These are phyloP conservation scores for Drosophila sturtevanti DNA, from an alignment of 1,140 invertebrate species.

Conservation along the genomic window DNA sequence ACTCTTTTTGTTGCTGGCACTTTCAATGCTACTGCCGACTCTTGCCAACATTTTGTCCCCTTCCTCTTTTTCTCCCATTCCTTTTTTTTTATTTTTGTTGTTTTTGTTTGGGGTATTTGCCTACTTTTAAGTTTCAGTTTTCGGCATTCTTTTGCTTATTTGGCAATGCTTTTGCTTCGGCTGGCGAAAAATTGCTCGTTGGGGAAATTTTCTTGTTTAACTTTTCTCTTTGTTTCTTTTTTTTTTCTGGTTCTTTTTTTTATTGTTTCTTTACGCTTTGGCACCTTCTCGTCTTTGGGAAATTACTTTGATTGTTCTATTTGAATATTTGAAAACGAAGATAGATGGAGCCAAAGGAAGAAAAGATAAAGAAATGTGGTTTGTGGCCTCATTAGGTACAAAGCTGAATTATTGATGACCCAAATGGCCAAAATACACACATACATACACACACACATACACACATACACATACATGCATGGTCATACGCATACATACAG, in stretches of 20 bases:
- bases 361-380: slow-evolving; percentile 17
- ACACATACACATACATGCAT: background rate
- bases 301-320: slow-evolving; percentile 57
- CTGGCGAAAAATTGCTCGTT: slow-evolving; percentile 63
- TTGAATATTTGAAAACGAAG: slow-evolving; percentile 38
- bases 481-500: too few species aligned
- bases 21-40: background rate
- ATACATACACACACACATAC: background rate
- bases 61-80: slow-evolving; percentile 25
- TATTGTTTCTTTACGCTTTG: slow-evolving; percentile 34
- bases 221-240: slow-evolving; percentile 56
- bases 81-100: background rate
- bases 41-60: background rate
- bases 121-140: slow-evolving; percentile 54
- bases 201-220: slow-evolving; percentile 72
- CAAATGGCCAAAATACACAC: background rate
- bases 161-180: slow-evolving; percentile 37
- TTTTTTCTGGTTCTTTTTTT: slow-evolving; percentile 24
- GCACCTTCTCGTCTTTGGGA: slow-evolving; percentile 54
- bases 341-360: slow-evolving; percentile 20
- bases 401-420: slow-evolving; percentile 68
- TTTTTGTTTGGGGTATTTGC: slow-evolving; percentile 13
- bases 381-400: slow-evolving; percentile 58
- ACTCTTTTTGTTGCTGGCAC: background rate
- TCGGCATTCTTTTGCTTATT: slow-evolving; percentile 51